Base-by-base conservation (phyloP, 2,797 vertebrate species). In the Morus bassanus region DNA sequence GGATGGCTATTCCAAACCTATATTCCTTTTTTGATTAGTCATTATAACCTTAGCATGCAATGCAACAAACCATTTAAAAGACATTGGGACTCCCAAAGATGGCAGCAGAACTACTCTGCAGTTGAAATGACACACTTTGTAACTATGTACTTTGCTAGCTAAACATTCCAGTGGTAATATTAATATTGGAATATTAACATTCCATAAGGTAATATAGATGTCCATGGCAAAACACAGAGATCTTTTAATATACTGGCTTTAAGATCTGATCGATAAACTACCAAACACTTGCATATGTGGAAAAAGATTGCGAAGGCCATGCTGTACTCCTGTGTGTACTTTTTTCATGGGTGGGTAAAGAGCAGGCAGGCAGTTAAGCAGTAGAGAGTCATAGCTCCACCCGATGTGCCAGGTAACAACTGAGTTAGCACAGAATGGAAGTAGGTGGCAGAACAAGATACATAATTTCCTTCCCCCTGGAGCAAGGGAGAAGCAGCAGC, bases 191-290 rank as follows among this genome's bases (percentile, higher is more conserved):
- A 64, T 22, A 39, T 7, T 41, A 10, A 56, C 48, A 24, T 61
- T 83, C 22, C 22, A 7, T 28, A 17, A 39, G 0, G 0, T 9
- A 13, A 46, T 25, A 5, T 0, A 51, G 13, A 65, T 56, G 7
- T 33, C 31, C 53, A 2, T 28, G 18, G 18, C 30, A 78, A 86
- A 86, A 25, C 28, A 39, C 13, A 18, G 28, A 2, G 33, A 31
- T 51, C 24, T 88, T 72, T 54, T 23, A 8, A 13, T 14, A 18
- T 28, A 3, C 22, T 51, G 43, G 21, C 12, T 86, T 41, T 87
- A 73, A 54, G 18, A 41, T n/a, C 35, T 51, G 17, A 48, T 18
- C 1, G 0, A 50, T 69, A n/a, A 87, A 46, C 25, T 50, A 22
- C 24, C 33, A 22, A 77, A 25, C 25, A 7, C 6, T 48, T 65